Evolutionary conservation across 2,113 vertebrate species (phyloP).

Genomic region (Ceyx margarethae): DNA sequence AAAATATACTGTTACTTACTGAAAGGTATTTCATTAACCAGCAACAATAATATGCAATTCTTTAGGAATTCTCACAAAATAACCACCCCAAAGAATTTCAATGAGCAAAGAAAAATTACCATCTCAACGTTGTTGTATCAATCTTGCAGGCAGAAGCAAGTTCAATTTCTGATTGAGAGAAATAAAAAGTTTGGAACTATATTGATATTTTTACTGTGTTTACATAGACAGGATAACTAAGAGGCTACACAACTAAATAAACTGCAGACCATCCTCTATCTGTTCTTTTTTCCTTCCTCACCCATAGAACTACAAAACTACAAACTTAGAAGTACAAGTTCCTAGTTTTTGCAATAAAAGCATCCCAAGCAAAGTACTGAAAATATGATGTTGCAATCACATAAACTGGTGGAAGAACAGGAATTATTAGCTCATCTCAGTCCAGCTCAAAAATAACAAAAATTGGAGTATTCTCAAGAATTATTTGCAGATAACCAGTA

Average conservation of each 20-base stretch:
- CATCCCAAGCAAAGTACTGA: not conserved
- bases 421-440: not conserved
- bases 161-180: constrained; percentile 37
- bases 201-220: not conserved
- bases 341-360: not conserved
- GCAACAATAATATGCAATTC: constrained; percentile 35
- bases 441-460: not conserved
- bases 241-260: not conserved
- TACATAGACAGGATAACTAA: not conserved
- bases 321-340: not conserved
- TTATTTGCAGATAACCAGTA: not conserved
- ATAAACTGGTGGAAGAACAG: not conserved
- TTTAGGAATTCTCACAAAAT: not conserved
- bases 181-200: not conserved
- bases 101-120: constrained; percentile 1
- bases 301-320: not conserved
- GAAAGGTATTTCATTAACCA: constrained; percentile 39
- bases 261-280: not conserved
- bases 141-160: constrained; percentile 6
- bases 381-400: not conserved
- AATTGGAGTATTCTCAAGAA: not conserved
- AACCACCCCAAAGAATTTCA: constrained; percentile 1
- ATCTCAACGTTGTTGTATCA: not conserved
- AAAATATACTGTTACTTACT: constrained; percentile 20
- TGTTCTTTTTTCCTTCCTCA: not conserved